Conservation (phyloP, 92 coral and sea anemone species). For the Isaurus tuberculatus region DNA sequence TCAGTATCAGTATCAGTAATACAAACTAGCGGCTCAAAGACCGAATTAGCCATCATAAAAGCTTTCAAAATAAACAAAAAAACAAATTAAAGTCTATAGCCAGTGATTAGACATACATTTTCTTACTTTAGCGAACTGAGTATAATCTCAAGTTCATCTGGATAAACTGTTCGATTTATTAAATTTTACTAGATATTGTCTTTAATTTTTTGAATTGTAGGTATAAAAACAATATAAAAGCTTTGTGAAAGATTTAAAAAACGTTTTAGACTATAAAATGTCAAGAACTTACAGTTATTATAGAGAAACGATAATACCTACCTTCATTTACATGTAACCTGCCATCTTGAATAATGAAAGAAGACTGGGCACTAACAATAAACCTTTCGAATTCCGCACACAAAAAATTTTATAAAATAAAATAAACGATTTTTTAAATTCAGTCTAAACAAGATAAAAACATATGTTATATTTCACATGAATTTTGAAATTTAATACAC, state of each 20-base stretch:
- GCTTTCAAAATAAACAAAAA: neutral
- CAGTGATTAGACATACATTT: neutral
- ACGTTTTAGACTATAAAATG: neutral
- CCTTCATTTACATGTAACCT: too few species aligned
- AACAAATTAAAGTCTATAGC: neutral
- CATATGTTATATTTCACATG: neutral
- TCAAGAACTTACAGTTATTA: too few species aligned
- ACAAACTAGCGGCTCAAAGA: neutral
- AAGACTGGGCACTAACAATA: too few species aligned
- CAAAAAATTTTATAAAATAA: too few species aligned
- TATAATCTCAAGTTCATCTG: neutral
- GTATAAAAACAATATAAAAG: neutral
- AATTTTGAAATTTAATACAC: neutral
- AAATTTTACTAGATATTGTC: neutral
- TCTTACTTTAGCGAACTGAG: neutral
- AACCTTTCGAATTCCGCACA: neutral
- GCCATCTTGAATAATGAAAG: too few species aligned
- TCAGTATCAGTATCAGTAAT: too few species aligned
- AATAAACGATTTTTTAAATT: neutral
- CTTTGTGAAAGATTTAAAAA: neutral
- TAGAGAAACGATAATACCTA: too few species aligned
- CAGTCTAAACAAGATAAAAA: too few species aligned
- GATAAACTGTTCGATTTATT: neutral
- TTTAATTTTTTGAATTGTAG: neutral
- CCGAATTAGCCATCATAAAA: neutral